phyloP scores from a whole-genome alignment of 35 echinoderm and acorn worm genomes.

The Strongylocentrotus purpuratus region DNA sequence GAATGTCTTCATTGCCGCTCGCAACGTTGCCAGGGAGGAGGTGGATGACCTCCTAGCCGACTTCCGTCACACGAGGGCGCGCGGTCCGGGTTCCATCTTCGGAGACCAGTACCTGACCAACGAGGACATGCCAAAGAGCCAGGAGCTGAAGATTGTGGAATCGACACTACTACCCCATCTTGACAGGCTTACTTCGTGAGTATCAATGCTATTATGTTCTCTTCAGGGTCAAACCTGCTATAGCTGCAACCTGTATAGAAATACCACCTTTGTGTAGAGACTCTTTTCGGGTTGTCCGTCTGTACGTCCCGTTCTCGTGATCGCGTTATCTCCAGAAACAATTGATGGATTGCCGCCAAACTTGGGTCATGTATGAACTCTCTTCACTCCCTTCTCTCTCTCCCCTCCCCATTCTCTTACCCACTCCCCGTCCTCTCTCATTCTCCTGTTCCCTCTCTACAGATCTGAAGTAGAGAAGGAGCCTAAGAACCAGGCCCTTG shows the following conservation, averaged over 20 bases:
- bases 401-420: too few relatives aligned
- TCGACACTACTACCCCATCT: constrained; percentile 79
- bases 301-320: too few relatives aligned
- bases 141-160: constrained; percentile 79
- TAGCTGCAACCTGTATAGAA: too few relatives aligned
- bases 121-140: constrained; percentile 70
- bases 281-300: too few relatives aligned
- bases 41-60: constrained; percentile 67
- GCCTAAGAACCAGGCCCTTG: constrained; percentile 79
- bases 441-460: background rate
- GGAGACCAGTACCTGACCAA: constrained; percentile 73
- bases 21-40: constrained; percentile 55
- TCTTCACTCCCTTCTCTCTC: too few relatives aligned
- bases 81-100: constrained; percentile 89
- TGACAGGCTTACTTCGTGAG: constrained; percentile 84
- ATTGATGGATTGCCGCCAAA: too few relatives aligned
- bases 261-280: too few relatives aligned
- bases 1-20: constrained; percentile 68
- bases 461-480: constrained; percentile 62
- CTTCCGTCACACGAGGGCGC: constrained; percentile 75
- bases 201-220: background rate
- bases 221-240: background rate
- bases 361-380: too few relatives aligned
- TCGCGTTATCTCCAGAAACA: too few relatives aligned
- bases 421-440: background rate